phyloP scores from a whole-genome alignment of 1,140 invertebrate species.

The Drosophila rhopaloa region DNA sequence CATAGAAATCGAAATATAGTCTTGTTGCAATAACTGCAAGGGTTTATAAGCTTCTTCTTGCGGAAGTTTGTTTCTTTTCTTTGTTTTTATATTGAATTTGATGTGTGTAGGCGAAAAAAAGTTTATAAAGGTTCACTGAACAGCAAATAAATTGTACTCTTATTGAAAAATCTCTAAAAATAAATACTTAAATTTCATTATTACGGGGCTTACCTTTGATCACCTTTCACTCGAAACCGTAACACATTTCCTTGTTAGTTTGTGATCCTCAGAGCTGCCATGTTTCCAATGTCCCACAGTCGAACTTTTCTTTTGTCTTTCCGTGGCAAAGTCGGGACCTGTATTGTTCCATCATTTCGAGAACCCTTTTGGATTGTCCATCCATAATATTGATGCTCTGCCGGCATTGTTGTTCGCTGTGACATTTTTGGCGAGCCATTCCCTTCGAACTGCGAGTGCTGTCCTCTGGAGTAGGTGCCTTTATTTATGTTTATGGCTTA shows the following conservation, averaged over 20 bases:
- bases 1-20: too few relatives aligned
- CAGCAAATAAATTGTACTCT: too few relatives aligned
- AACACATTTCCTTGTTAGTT: conserved; percentile 6
- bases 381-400: conserved; percentile 54
- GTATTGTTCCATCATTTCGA: conserved; percentile 60
- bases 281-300: conserved; percentile 1
- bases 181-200: too few relatives aligned
- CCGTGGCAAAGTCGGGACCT: conserved; percentile 7
- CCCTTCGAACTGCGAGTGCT: conserved; percentile 3
- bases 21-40: too few relatives aligned
- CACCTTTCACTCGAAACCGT: too few relatives aligned
- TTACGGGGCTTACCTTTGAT: too few relatives aligned
- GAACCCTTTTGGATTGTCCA: conserved; percentile 33
- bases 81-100: too few relatives aligned
- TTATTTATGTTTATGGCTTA: conserved; percentile 84
- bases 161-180: too few relatives aligned
- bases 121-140: too few relatives aligned
- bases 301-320: conserved; percentile 7
- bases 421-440: conserved; percentile 61
- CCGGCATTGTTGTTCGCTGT: conserved; percentile 36
- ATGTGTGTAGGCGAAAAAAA: too few relatives aligned
- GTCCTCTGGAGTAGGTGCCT: conserved; percentile 64
- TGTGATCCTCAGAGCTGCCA: neutral
- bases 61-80: too few relatives aligned
- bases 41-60: too few relatives aligned